Conservation (phyloP, 2,113 vertebrate genomes). For the Sylvietta virens region DNA sequence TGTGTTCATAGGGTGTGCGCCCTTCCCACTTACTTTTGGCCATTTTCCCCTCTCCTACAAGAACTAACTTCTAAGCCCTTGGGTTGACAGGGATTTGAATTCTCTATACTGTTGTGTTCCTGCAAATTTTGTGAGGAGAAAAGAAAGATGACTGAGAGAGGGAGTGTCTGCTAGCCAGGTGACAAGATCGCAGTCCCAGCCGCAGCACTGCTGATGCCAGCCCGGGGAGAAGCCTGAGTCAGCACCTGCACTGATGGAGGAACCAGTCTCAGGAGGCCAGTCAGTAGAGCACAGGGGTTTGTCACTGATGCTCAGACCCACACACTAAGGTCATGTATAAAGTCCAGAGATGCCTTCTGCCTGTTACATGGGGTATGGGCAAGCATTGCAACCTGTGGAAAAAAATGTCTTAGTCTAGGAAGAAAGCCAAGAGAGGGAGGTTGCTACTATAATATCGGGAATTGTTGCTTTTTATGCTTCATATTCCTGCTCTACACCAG, state of each 20-base stretch:
- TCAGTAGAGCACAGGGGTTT: neutral
- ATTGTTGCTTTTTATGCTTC: neutral
- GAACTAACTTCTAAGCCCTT: neutral
- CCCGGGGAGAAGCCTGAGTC: neutral
- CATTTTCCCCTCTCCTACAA: neutral
- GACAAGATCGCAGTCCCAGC: neutral
- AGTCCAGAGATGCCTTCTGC: neutral
- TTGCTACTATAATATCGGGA: neutral
- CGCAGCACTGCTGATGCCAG: neutral
- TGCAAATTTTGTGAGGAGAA: neutral
- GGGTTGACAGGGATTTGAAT: neutral
- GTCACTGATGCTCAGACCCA: neutral
- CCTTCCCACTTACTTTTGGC: neutral
- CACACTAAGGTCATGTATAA: rapidly evolving
- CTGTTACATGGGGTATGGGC: neutral
- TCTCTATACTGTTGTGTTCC: neutral
- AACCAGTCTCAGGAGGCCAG: neutral
- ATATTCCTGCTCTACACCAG: neutral
- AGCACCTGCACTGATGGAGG: neutral
- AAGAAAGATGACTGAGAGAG: neutral
- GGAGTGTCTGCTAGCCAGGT: neutral
- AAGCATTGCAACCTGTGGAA: neutral
- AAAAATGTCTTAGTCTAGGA: neutral
- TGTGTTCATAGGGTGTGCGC: neutral
- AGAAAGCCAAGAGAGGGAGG: neutral